These are phyloP conservation scores for Ptychochromis oligacanthus DNA, from an alignment of 2,113 vertebrate genomes.

Conservation along the genomic window DNA sequence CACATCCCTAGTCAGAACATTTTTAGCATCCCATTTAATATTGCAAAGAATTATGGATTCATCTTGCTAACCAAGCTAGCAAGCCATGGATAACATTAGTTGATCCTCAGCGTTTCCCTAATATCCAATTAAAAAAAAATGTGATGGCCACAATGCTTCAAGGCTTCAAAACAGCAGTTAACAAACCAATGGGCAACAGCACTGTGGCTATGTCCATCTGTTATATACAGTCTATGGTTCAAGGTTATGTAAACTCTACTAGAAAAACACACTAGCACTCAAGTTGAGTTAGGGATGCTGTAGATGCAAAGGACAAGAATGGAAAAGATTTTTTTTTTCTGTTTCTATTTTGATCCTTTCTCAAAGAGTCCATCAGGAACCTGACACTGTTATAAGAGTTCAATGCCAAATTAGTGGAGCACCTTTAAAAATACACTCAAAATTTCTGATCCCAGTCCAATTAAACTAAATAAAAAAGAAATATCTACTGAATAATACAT, in stretches of 20 bases:
- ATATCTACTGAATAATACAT: neutral
- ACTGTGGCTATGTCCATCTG: neutral
- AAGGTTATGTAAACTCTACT: neutral
- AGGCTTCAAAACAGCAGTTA: neutral
- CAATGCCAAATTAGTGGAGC: neutral
- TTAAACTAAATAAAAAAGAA: neutral
- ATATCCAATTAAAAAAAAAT: neutral
- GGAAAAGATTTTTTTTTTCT: neutral
- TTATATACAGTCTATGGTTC: neutral
- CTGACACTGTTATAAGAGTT: neutral
- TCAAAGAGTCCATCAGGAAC: neutral
- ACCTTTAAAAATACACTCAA: neutral
- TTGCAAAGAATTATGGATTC: neutral
- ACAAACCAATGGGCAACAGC: neutral
- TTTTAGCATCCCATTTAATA: neutral
- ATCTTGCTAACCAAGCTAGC: neutral
- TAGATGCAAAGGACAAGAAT: neutral
- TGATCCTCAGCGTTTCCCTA: neutral
- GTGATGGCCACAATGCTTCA: no score
- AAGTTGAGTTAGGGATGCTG: neutral
- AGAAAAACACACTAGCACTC: neutral
- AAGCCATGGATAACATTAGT: neutral
- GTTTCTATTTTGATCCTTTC: neutral
- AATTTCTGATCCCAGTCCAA: neutral
- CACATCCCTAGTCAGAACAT: neutral